Evolutionary conservation across 2,888 invertebrate genomes (phyloP), one percentile per base, ranked within the genome.

Genomic region (Microplitis deprimator): DNA sequence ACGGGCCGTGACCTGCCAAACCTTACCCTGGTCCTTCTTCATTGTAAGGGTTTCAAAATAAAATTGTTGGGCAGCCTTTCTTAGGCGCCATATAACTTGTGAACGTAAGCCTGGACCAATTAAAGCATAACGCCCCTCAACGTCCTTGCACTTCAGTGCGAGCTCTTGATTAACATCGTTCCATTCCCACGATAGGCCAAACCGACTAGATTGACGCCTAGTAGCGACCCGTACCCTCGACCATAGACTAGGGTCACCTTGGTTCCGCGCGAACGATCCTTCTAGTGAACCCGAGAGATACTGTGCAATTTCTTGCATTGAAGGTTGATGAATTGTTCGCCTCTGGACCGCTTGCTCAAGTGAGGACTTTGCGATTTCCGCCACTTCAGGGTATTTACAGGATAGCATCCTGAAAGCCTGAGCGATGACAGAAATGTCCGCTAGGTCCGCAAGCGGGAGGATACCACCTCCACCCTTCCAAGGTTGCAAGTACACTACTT

Each of bases 401-500:
- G 83, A 84, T 68, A 88, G 79, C 77, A 88, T 82, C 39, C 82
- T 79, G 81, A 83, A 88, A 0, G 83, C 85, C 39, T 88, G 86
- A 0, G 81, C 81, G 6, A 86, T 81, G n/a, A 83, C 81, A 20
- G 79, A 68, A 6, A 83, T 76, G 20, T 88, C 87, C 0, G 79
- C 81, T 29, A 84, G 76, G 76, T 87, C 85, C 0, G 82, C 82
- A 1, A 87, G 81, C n/a, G 86, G 87, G 1, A 85, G 77, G 0
- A 86, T 64, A 0, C 86, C 86, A 10, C 83, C 83, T 0, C 87
- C 87, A 0, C 87, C 87, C 73, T 80, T 73, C 0, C 67, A 73
- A 0, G 82, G 78, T 0, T 81, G 82, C 5, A 86, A 68, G 77
- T 78, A 84, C 4, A 87, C 79, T 0, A 84, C 8, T 68, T 87